Conservation (phyloP, 64 coral and sea anemone genomes). For the Platygyra sinensis region DNA sequence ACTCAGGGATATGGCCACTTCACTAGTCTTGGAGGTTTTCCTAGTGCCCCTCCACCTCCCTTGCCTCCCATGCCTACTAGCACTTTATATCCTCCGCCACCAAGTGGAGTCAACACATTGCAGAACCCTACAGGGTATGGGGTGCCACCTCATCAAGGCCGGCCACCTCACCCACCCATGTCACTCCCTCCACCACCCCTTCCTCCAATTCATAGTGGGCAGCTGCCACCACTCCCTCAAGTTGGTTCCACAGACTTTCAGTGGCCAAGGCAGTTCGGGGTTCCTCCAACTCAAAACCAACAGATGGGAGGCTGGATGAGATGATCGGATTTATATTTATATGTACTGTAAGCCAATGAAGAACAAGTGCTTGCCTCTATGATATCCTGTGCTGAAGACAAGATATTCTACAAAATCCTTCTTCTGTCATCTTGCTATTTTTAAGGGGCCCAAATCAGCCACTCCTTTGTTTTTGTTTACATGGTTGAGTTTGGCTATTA, state of each 20-base stretch:
- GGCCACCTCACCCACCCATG: slow-evolving; percentile 35
- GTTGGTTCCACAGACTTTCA: slow-evolving; percentile 55
- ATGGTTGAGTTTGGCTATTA: no score
- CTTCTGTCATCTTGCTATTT: no score
- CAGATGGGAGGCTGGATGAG: slow-evolving; percentile 97
- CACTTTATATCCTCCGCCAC: slow-evolving; percentile 72
- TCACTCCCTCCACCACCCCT: slow-evolving; percentile 70
- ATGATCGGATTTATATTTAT: slow-evolving; percentile 11
- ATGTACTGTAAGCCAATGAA: background rate
- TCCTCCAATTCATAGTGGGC: slow-evolving; percentile 63
- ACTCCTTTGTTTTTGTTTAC: no score
- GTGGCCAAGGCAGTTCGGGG: slow-evolving; percentile 86
- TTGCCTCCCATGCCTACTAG: slow-evolving; percentile 35
- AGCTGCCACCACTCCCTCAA: slow-evolving; percentile 55
- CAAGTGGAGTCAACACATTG: slow-evolving; percentile 54
- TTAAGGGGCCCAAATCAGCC: no score
- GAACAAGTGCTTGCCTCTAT: no score
- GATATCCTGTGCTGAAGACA: no score
- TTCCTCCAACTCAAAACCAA: slow-evolving; percentile 69
- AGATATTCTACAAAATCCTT: no score
- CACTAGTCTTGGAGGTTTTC: slow-evolving; percentile 38
- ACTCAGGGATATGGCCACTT: slow-evolving; percentile 54
- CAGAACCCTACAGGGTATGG: slow-evolving; percentile 77
- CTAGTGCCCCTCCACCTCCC: slow-evolving; percentile 39
- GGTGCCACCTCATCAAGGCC: slow-evolving; percentile 31